phyloP scores from a whole-genome alignment of 2,113 vertebrate genomes.

The Sylvia atricapilla region DNA sequence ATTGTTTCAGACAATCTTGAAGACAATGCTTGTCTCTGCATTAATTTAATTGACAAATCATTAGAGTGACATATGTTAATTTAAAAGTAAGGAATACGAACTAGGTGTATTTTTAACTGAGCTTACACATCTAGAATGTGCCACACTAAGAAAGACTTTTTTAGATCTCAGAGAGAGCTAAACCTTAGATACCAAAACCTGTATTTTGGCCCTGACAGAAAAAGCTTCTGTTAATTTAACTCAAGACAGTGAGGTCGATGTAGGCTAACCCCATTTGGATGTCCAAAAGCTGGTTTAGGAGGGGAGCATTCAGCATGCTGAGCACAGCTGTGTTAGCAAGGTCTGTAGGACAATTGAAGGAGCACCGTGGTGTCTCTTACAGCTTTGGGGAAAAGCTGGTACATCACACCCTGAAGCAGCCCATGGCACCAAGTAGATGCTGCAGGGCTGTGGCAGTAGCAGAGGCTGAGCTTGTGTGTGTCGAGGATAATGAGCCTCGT shows the following conservation, averaged over 20 bases:
- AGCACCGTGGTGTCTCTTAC: not conserved
- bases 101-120: not conserved
- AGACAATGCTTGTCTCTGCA: not conserved
- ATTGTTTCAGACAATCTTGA: not conserved
- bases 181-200: not conserved
- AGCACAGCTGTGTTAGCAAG: not conserved
- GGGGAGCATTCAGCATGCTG: not conserved
- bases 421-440: not conserved
- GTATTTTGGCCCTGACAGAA: not conserved
- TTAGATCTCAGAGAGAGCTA: not conserved
- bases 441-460: not conserved
- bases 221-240: not conserved
- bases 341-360: not conserved
- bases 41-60: constrained; percentile 1
- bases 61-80: not conserved
- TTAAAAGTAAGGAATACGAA: not conserved
- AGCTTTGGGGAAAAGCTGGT: not conserved
- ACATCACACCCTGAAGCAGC: not conserved
- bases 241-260: not conserved
- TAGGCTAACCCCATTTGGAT: not conserved
- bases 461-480: not conserved
- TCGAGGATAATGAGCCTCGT: not conserved
- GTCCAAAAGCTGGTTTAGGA: not conserved
- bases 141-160: not conserved
- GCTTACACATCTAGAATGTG: not conserved